Base-by-base conservation (phyloP, 1,140 invertebrate genomes). In the Temnothorax curvispinosus region DNA sequence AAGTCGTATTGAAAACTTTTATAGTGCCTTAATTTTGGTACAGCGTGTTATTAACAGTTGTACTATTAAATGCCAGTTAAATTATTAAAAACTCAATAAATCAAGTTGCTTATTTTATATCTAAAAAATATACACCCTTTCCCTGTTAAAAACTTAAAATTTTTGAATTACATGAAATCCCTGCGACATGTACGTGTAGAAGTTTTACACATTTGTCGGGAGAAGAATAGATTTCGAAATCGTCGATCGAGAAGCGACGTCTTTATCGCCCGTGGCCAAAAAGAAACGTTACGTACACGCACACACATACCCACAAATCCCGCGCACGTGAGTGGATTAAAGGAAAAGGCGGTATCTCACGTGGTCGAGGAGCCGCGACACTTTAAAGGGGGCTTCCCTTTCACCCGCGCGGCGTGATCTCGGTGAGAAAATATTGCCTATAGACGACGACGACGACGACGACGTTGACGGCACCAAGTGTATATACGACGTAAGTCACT, bases 391-490 rank as follows among this genome's bases (percentile, higher is more conserved):
- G 44, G n/a, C 35, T 32, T n/a, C 8, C 64, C 56, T 13, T 27
- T 32, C 8, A 4, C 27, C 18, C 47, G 18, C 18, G 21, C 64
- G 77, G 50, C n/a, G 54, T 54, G 80, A 84, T 74, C 60, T 60
- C 80, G 75, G 69, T 82, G 67, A 84, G 44, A 84, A 84, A 75
- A 84, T 84, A 84, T 84, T 84, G 69, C 80, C 80, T 85, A 85
- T 74, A 50, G 62, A 47, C 44, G 41, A 35, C n/a, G 41, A n/a
- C 56, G 41, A n/a, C 56, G 47, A 50, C 35, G 32, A 44, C 56
- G 52, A 32, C 9, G 60, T 52, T 13, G 71, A 50, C 72, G 32
- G 44, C 78, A 41, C 56, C 56, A 32, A 71, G 81, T 64, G 64
- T 85, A 52, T 62, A 62, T 72, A 58, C 60, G 38, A 65, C 71